phyloP scores from a whole-genome alignment of 2,888 invertebrate species.

The Ariolimax columbianus region DNA sequence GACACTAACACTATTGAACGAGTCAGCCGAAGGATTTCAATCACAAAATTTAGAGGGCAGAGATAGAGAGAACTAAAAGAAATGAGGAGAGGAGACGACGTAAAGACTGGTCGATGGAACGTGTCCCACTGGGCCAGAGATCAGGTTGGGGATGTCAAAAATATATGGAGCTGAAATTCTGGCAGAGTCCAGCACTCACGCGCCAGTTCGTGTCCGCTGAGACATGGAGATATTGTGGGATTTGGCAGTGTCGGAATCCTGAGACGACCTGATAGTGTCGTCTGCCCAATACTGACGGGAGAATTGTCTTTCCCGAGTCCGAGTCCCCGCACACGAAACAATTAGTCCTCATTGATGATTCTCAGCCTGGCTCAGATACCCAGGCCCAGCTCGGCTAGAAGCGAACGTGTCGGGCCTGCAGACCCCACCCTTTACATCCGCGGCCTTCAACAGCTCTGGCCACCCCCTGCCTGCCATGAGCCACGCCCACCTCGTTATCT shows the following conservation, averaged over 20 bases:
- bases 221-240: constrained; percentile 25
- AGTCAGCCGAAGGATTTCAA: no score
- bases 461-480: neutral
- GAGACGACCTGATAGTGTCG: constrained; percentile 37
- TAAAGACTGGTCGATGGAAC: neutral
- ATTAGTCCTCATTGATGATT: constrained; percentile 46
- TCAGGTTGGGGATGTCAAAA: neutral
- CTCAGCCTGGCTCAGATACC: constrained; percentile 25
- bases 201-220: constrained; percentile 2
- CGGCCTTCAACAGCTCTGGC: neutral
- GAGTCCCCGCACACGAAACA: constrained; percentile 51
- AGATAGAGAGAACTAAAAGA: neutral
- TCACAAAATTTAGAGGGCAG: neutral
- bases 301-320: constrained; percentile 42
- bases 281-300: constrained; percentile 36
- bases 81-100: neutral
- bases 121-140: neutral
- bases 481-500: constrained; percentile 43
- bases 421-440: constrained; percentile 13
- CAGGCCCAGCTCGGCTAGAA: neutral
- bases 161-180: neutral
- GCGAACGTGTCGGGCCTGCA: neutral
- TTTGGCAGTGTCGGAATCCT: constrained; percentile 5
- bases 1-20: no score
- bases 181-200: constrained; percentile 1